Conservation (phyloP, 1,140 invertebrate species). For the Camponotus floridanus region DNA sequence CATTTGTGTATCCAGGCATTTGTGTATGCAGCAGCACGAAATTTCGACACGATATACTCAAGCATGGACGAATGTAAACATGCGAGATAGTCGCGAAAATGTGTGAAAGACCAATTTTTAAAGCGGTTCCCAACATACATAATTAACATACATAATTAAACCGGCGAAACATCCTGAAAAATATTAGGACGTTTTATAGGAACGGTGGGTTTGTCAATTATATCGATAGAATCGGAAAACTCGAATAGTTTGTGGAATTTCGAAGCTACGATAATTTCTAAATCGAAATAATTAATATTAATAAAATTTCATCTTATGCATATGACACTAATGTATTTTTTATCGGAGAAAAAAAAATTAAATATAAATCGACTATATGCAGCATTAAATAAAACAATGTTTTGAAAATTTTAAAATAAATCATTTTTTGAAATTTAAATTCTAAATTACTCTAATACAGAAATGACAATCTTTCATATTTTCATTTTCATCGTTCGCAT, state of each 20-base stretch:
- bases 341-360: background rate
- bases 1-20: conserved; percentile 26
- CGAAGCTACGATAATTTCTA: background rate
- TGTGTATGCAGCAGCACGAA: conserved; percentile 39
- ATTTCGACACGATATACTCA: conserved; percentile 29
- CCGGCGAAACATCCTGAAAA: conserved; percentile 1
- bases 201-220: background rate
- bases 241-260: background rate
- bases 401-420: background rate
- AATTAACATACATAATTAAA: conserved; percentile 16
- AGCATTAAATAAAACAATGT: background rate
- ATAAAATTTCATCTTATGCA: too few relatives aligned
- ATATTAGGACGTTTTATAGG: background rate
- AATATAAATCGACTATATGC: background rate
- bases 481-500: too few relatives aligned
- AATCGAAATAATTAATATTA: background rate
- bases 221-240: background rate
- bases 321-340: background rate
- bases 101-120: conserved; percentile 45
- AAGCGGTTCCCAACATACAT: background rate
- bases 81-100: conserved; percentile 28
- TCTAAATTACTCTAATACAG: too few relatives aligned
- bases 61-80: conserved; percentile 20
- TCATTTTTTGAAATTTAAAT: background rate
- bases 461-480: background rate